Evolutionary conservation across 2,888 invertebrate species (phyloP).

Genomic region (Drosophila pseudotakahashii): DNA sequence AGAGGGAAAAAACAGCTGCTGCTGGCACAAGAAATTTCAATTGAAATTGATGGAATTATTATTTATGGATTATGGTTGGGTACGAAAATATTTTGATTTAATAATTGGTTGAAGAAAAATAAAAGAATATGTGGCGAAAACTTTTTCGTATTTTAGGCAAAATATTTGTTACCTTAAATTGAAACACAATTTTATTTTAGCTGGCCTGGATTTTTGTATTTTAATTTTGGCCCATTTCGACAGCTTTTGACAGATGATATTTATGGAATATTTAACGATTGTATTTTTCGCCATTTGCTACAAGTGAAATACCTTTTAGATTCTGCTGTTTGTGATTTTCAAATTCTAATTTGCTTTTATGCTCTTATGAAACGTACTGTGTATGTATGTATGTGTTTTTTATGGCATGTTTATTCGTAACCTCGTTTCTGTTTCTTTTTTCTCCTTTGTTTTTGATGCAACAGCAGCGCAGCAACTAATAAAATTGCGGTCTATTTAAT

Average conservation of each 20-base stretch:
- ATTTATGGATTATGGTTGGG: constrained; percentile 37
- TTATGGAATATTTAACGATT: not conserved
- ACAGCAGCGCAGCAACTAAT: constrained; percentile 46
- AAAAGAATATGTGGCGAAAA: not conserved
- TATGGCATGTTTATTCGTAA: constrained; percentile 6
- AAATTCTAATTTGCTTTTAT: not conserved
- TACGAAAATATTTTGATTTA: constrained; percentile 2
- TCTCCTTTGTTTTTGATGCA: constrained; percentile 19
- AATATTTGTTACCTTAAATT: too few species aligned
- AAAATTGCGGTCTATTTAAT: constrained; percentile 65
- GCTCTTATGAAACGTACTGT: not conserved
- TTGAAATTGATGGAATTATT: constrained; percentile 48
- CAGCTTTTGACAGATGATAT: constrained; percentile 9
- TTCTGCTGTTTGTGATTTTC: not conserved
- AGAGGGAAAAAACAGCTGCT: not conserved
- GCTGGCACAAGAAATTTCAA: constrained; percentile 12
- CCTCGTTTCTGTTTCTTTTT: constrained; percentile 7
- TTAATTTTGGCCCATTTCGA: not conserved
- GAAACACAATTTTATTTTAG: too few species aligned
- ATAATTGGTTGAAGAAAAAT: too few species aligned
- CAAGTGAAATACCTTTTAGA: not conserved
- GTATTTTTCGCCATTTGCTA: not conserved
- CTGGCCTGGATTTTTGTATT: not conserved
- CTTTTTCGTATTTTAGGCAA: not conserved
- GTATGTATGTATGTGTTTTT: not conserved